These are phyloP conservation scores for Henicopernis longicauda DNA, from an alignment of 2,113 vertebrate species.

Conservation along the genomic window DNA sequence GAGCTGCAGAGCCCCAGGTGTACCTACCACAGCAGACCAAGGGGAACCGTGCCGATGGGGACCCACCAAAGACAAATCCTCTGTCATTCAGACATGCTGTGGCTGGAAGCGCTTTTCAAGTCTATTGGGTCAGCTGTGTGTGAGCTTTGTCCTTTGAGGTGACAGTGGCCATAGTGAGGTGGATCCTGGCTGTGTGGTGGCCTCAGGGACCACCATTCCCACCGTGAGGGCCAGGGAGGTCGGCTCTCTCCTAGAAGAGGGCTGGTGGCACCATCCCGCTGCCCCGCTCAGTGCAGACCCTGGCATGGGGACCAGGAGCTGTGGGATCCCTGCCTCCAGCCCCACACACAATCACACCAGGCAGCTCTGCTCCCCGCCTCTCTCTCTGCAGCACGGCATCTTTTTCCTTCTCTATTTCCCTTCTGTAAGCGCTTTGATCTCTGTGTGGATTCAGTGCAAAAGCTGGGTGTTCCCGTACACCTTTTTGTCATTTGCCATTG, in stretches of 20 bases:
- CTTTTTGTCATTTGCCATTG: background rate
- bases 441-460: background rate
- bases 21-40: rapidly evolving
- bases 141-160: background rate
- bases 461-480: background rate
- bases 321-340: background rate
- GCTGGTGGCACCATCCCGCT: background rate
- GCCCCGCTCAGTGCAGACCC: rapidly evolving
- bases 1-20: background rate
- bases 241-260: rapidly evolving
- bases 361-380: background rate
- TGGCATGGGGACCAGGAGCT: background rate
- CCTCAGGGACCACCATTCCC: background rate
- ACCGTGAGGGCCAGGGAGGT: background rate
- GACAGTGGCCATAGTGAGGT: background rate
- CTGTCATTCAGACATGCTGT: background rate
- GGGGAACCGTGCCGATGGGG: background rate
- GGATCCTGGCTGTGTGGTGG: background rate
- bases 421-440: background rate
- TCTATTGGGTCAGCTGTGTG: background rate
- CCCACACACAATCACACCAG: background rate
- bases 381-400: background rate
- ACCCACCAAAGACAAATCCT: background rate
- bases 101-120: background rate
- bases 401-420: background rate